Conservation (phyloP, 2,888 invertebrate species). For the Lasioglossum marginatum region DNA sequence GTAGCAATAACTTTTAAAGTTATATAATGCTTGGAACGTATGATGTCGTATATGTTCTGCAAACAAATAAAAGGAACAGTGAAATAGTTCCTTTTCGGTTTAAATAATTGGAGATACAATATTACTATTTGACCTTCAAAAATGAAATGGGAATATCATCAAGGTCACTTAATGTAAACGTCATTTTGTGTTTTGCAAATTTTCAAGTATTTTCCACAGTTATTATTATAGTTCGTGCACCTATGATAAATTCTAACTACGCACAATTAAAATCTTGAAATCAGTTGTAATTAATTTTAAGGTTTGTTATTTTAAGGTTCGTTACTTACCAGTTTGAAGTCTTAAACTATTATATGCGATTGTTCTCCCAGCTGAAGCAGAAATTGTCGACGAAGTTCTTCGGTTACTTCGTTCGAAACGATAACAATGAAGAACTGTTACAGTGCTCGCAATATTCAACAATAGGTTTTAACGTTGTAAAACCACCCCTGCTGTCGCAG, state of each 20-base stretch:
- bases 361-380: neutral
- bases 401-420: conserved; percentile 9
- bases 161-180: neutral
- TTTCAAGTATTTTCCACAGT: neutral
- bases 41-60: neutral
- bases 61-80: neutral
- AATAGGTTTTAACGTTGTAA: conserved; percentile 65
- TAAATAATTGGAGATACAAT: neutral
- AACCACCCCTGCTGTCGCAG: conserved; percentile 36
- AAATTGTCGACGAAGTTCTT: neutral
- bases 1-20: neutral
- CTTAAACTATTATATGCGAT: neutral
- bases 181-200: neutral
- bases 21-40: neutral
- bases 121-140: neutral
- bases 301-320: neutral
- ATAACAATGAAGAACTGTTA: conserved; percentile 71
- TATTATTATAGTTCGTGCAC: neutral
- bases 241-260: neutral
- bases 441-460: conserved; percentile 57
- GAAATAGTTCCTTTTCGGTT: neutral
- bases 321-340: neutral
- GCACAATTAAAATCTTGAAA: neutral
- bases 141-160: neutral
- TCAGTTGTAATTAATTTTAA: neutral